phyloP scores from a whole-genome alignment of 2,888 invertebrate species.

The Agrotis exclamationis region DNA sequence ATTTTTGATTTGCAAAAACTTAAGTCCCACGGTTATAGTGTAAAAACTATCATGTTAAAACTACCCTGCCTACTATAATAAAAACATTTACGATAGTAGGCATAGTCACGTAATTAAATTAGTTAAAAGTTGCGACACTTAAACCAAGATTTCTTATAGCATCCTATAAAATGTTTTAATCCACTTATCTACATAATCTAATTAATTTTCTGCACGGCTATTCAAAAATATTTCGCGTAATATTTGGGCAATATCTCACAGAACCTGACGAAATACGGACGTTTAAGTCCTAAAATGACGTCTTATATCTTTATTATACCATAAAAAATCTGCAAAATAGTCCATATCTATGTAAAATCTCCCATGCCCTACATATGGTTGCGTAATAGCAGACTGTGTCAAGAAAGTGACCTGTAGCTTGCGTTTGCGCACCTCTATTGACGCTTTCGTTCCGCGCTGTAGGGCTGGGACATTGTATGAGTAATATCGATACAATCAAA shows the following conservation, averaged over 20 bases:
- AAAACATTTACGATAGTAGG: slow-evolving; percentile 9
- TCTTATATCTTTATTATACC: slow-evolving; percentile 8
- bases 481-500: slow-evolving; percentile 11
- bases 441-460: slow-evolving; percentile 54
- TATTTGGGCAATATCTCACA: slow-evolving; percentile 8
- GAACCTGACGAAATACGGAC: slow-evolving; percentile 21
- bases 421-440: slow-evolving; percentile 34
- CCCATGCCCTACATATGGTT: slow-evolving; percentile 43
- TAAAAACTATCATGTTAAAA: too few species aligned
- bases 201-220: slow-evolving; percentile 32
- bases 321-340: slow-evolving; percentile 34
- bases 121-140: slow-evolving; percentile 17
- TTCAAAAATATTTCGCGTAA: slow-evolving; percentile 1
- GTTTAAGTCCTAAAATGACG: slow-evolving; percentile 13
- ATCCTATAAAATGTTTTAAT: slow-evolving; percentile 27
- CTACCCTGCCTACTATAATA: too few species aligned
- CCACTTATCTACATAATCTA: slow-evolving; percentile 36
- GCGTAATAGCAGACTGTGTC: slow-evolving; percentile 50
- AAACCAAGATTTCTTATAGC: not conserved
- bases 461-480: slow-evolving; percentile 31
- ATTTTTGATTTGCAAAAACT: not conserved
- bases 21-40: not conserved
- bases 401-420: slow-evolving; percentile 49
- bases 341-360: slow-evolving; percentile 41
- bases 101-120: not conserved